These are phyloP conservation scores for Bugulina stolonifera DNA, from an alignment of 2,888 invertebrate genomes.

Conservation along the genomic window DNA sequence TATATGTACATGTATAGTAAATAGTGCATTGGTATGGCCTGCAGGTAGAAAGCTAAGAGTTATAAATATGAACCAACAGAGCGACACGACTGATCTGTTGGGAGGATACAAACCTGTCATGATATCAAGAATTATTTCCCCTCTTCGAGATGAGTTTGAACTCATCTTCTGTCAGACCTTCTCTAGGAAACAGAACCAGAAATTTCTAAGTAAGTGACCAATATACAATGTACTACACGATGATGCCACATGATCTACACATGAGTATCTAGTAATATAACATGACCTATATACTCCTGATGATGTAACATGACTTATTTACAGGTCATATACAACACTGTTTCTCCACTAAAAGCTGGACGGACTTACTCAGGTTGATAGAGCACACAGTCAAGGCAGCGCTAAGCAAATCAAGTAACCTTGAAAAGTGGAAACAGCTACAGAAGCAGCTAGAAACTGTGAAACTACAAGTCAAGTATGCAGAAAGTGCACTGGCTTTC, in stretches of 20 bases:
- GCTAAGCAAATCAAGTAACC: constrained; percentile 46
- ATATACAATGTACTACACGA: too few relatives aligned
- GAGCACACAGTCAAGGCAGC: constrained; percentile 67
- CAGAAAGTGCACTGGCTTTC: constrained; percentile 71
- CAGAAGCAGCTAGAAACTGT: constrained; percentile 67
- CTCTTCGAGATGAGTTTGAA: constrained; percentile 77
- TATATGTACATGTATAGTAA: background rate
- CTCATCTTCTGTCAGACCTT: constrained; percentile 68
- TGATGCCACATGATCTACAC: too few relatives aligned
- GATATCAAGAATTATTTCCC: constrained; percentile 72
- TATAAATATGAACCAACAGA: constrained; percentile 98
- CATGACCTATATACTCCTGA: too few relatives aligned
- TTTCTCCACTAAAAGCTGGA: constrained; percentile 69
- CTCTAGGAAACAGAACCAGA: constrained; percentile 72
- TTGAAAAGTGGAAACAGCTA: constrained; percentile 62
- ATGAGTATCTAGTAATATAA: too few relatives aligned
- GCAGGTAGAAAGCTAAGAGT: constrained; percentile 74
- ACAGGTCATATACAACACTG: constrained; percentile 54
- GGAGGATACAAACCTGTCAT: constrained; percentile 96
- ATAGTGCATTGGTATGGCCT: constrained; percentile 28
- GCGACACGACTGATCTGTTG: constrained; percentile 89
- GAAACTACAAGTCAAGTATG: constrained; percentile 65
- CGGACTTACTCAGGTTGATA: constrained; percentile 69
- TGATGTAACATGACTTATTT: too few relatives aligned
- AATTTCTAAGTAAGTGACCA: constrained; percentile 75